Base-by-base conservation (phyloP, 2,797 vertebrate genomes). In the Podarcis lilfordi region DNA sequence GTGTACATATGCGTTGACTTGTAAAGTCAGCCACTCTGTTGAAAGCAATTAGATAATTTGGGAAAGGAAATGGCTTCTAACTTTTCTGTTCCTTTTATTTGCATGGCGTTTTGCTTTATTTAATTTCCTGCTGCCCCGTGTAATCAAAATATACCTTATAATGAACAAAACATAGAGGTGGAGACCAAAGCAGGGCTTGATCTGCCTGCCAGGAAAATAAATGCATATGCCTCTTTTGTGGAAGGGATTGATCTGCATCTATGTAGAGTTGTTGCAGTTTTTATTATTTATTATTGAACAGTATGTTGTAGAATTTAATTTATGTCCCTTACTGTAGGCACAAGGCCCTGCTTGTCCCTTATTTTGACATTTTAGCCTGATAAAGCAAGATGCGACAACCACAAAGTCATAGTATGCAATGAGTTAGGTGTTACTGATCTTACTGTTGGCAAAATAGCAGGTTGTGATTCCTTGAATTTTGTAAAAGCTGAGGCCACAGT, bases 401-500 rank as follows among this genome's bases (percentile, higher is more conserved):
- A 32, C 76, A 74, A 23, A 69, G 50, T 15, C 8, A 68, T 21
- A 32, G 27, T 75, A 1, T 0, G 45, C 61, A 29, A 7, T 2
- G 9, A 43, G 37, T 43, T 11, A 1, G 0, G 27, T 82, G 64
- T 50, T 8, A 19, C 37, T 76, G 35, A 82, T 89, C 19, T 85
- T 88, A 32, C 13, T 27, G 11, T 77, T 69, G 76, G 37, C 72
- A 85, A 82, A 81, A 8, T 37, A 77, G 32, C 32, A 32, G 0
- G 3, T 0, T 21, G 8, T 78, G 72, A 21, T 35, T 32, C 84
- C 81, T 25, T 45, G 74, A 69, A 78, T 0, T 0, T 61, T 81
- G 61, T 83, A 29, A 78, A 90, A 90, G 64, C 32, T n/a, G 35
- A 85, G 68, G 59, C 77, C 0, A 0, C 69, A 5, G 0, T 0